These are phyloP conservation scores for Gymnarchus niloticus DNA, from an alignment of 2,113 vertebrate genomes.

Conservation along the genomic window DNA sequence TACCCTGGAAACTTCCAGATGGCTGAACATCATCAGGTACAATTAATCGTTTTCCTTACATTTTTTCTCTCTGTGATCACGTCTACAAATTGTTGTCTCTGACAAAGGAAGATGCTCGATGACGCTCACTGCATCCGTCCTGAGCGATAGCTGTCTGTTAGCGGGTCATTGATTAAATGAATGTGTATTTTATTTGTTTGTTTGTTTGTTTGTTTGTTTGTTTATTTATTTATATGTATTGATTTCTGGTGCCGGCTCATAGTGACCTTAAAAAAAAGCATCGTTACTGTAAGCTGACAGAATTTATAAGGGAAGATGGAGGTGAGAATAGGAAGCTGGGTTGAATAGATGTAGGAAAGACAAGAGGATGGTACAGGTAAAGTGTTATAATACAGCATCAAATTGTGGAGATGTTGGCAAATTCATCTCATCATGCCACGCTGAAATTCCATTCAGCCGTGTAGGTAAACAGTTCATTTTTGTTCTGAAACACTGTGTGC, in stretches of 20 bases:
- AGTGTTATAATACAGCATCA: too few relatives aligned
- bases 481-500: not conserved
- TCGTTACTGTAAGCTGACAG: too few relatives aligned
- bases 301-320: too few relatives aligned
- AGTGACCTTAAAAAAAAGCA: too few relatives aligned
- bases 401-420: too few relatives aligned
- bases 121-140: not conserved
- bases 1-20: constrained; percentile 73
- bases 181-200: not conserved
- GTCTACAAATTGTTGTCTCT: not conserved
- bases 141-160: not conserved
- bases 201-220: too few relatives aligned
- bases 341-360: too few relatives aligned
- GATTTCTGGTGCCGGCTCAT: too few relatives aligned
- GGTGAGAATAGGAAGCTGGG: too few relatives aligned
- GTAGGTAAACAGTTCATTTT: not conserved
- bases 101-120: not conserved
- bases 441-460: not conserved
- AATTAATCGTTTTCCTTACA: constrained; percentile 36
- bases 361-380: too few relatives aligned
- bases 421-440: not conserved
- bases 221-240: too few relatives aligned
- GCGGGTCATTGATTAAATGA: not conserved
- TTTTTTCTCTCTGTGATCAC: not conserved
- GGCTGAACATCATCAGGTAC: constrained; percentile 84